These are phyloP conservation scores for Agrotis exclamationis DNA, from an alignment of 2,888 invertebrate genomes.

Conservation along the genomic window DNA sequence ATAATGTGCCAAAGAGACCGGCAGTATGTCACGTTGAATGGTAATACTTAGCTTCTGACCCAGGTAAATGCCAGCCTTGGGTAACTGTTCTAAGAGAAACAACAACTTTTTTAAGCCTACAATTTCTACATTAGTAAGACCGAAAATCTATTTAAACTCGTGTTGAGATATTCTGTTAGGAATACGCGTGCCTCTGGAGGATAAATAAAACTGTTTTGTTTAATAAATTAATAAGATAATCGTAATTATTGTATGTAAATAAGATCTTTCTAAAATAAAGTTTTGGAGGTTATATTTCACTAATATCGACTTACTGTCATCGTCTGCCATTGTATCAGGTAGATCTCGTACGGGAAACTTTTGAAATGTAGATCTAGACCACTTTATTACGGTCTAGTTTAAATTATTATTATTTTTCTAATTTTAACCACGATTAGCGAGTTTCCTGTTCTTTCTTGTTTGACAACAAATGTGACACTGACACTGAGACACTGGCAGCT, in stretches of 20 bases:
- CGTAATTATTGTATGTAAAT: no score
- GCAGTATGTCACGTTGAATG: no score
- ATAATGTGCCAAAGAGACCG: no score
- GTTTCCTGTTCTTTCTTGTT: constrained; percentile 14
- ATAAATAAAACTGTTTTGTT: not conserved
- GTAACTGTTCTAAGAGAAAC: no score
- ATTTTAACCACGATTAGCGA: not conserved
- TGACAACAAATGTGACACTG: constrained; percentile 31
- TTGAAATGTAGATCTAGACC: not conserved
- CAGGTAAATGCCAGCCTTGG: no score
- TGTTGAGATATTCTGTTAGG: not conserved
- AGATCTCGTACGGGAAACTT: not conserved
- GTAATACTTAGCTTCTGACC: no score
- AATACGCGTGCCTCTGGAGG: not conserved
- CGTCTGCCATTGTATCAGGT: constrained; percentile 77
- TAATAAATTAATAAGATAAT: no score
- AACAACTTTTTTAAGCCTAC: no score
- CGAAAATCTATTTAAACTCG: not conserved
- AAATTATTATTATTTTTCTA: not conserved
- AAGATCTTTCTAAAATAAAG: not conserved
- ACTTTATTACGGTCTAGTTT: not conserved
- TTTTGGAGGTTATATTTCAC: constrained; percentile 62
- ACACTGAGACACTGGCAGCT: constrained; percentile 3
- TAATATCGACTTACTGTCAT: constrained; percentile 81
- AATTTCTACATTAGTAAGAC: not conserved